Evolutionary conservation across 2,888 invertebrate species (phyloP).

Genomic region (Clivina fossor): DNA sequence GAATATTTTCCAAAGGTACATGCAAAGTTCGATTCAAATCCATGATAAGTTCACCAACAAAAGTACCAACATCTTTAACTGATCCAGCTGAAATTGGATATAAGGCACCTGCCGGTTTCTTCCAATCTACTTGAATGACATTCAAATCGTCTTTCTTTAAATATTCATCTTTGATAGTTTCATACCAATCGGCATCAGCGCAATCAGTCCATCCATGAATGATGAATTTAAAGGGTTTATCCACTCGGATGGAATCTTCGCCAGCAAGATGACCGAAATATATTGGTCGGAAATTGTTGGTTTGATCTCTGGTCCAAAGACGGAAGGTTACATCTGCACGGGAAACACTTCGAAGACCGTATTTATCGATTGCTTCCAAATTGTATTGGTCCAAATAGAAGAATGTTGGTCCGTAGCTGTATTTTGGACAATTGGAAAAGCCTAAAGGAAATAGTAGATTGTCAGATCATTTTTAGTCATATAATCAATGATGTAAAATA

Average conservation of each 20-base stretch:
- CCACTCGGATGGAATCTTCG: conserved; percentile 14
- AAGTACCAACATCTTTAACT: conserved; percentile 24
- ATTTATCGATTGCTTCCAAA: conserved; percentile 5
- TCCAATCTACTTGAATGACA: conserved; percentile 35
- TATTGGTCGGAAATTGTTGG: conserved; percentile 4
- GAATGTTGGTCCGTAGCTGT: too few species aligned
- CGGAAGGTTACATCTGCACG: conserved; percentile 21
- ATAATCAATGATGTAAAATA: too few species aligned
- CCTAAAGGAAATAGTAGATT: conserved; percentile 13
- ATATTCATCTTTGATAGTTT: conserved; percentile 23
- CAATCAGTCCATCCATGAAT: conserved; percentile 35
- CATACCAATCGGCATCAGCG: conserved; percentile 25
- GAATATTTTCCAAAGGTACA: conserved; percentile 40
- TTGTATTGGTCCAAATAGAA: conserved; percentile 6
- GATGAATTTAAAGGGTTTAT: conserved; percentile 32
- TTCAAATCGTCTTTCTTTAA: conserved; percentile 31
- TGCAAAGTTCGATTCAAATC: conserved; percentile 42
- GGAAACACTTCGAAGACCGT: conserved; percentile 5
- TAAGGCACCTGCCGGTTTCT: conserved; percentile 21
- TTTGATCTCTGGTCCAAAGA: conserved; percentile 26
- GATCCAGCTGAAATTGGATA: conserved; percentile 29
- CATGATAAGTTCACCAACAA: conserved; percentile 23
- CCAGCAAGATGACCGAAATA: conserved; percentile 20
- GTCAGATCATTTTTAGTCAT: too few species aligned
- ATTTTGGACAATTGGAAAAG: conserved; percentile 14